Evolutionary conservation across 2,888 invertebrate species (phyloP).

Genomic region (Rosalia funebris): DNA sequence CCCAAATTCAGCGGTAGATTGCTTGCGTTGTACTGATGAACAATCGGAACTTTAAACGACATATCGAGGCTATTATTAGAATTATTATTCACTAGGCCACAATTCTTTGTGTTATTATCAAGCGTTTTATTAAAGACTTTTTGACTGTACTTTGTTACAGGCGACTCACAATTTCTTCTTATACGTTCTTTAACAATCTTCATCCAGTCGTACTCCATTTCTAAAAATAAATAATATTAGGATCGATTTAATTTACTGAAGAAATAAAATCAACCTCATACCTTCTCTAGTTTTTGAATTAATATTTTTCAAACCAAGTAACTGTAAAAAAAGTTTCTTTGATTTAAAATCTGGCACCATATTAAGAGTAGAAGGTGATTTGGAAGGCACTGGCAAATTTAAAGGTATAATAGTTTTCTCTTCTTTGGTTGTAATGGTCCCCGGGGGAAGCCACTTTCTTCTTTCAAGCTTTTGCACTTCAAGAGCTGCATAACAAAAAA

Average conservation of each 20-base stretch:
- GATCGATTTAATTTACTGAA: background rate
- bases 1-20: conserved; percentile 9
- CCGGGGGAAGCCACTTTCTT: conserved; percentile 61
- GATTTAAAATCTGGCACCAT: conserved; percentile 65
- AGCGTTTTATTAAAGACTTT: conserved; percentile 59
- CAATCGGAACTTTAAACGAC: conserved; percentile 47
- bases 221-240: conserved; percentile 47
- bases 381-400: conserved; percentile 66
- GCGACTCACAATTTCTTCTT: conserved; percentile 66
- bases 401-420: conserved; percentile 55
- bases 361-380: conserved; percentile 65
- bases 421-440: conserved; percentile 56
- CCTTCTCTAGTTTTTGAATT: conserved; percentile 70
- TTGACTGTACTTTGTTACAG: conserved; percentile 65
- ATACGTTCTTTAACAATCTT: conserved; percentile 72
- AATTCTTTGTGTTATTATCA: conserved; percentile 57
- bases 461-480: conserved; percentile 72
- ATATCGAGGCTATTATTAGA: conserved; percentile 44
- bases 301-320: conserved; percentile 69
- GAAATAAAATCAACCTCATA: conserved; percentile 50
- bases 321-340: conserved; percentile 71
- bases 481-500: conserved; percentile 63
- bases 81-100: conserved; percentile 52
- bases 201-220: conserved; percentile 72
- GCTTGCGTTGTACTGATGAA: conserved; percentile 43